Base-by-base conservation (phyloP, 2,113 vertebrate genomes). In the Sylvia atricapilla region DNA sequence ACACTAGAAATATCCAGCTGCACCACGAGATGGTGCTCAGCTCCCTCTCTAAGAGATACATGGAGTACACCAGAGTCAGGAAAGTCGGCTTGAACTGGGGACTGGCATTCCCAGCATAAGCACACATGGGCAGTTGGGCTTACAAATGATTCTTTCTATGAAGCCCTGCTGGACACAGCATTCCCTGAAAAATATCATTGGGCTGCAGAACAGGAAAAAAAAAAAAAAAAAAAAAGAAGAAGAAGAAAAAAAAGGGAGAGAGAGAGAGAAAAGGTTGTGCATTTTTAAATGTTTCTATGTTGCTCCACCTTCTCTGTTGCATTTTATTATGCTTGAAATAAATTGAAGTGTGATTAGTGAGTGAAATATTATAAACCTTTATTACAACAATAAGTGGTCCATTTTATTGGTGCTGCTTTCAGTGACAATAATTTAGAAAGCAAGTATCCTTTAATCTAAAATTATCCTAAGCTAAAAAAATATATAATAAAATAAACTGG, bases 21-120 rank as follows among this genome's bases (percentile, higher is more conserved):
- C 24, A 78, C 95, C 94, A 90, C 82, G 6, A 96, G 96, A 53
- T 95, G 92, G 91, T 96, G 90, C 85, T 94, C 87, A 86, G 63
- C 11, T 27, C 28, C 35, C 52, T 88, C 78, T 59, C 18, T 21
- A 41, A 50, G 31, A 47, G 17, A 39, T 7, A 22, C n/a, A 35
- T 3, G 22, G 20, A 59, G 30, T 21, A 46, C 21, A 73, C 9
- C 23, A 46, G 16, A 60, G 49, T 5, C 27, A 67, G 33, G 27
- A 33, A 72, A 49, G 31, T 23, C 67, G 43, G 28, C 35, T 25
- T 60, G 16, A 59, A 28, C 53, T 17, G 41, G 25, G 5, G n/a
- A 52, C 33, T 55, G 56, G 44, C 33, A 43, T 17, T 13, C 13
- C 7, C 44, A 81, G 24, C 25, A 50, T 50, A 37, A 75, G n/a